Conservation (phyloP, 2,113 vertebrate genomes). For the Rhipidura dahli region DNA sequence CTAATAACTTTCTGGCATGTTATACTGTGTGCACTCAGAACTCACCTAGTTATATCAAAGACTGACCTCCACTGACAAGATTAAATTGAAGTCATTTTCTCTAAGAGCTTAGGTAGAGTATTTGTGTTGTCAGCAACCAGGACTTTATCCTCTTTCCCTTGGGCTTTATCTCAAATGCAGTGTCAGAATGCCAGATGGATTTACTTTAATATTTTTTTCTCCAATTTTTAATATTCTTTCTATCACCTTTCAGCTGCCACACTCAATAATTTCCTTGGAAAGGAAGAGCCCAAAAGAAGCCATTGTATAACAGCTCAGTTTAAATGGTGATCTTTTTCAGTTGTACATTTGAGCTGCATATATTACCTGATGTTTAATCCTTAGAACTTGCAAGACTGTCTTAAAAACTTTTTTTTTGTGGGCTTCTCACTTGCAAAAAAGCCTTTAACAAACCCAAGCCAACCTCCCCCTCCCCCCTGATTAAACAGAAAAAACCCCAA, state of each 20-base stretch:
- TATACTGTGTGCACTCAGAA: background rate
- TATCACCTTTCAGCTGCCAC: constrained; percentile 38
- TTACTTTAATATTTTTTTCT: constrained; percentile 24
- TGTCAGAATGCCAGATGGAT: constrained; percentile 41
- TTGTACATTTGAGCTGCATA: background rate
- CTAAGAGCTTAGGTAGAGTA: background rate
- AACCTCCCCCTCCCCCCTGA: accelerated
- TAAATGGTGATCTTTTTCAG: background rate
- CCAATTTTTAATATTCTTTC: constrained; percentile 53
- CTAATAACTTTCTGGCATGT: background rate
- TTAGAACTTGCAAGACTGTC: background rate
- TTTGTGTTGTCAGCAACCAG: constrained; percentile 57
- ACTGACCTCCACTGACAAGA: constrained; percentile 51
- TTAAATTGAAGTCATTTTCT: constrained; percentile 57
- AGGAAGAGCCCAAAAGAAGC: background rate
- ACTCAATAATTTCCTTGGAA: background rate
- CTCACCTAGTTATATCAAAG: background rate
- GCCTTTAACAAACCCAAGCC: background rate
- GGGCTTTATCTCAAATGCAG: constrained; percentile 39
- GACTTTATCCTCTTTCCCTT: constrained; percentile 38
- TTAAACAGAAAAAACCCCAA: background rate
- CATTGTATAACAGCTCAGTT: background rate
- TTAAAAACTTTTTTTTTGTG: background rate
- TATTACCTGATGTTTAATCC: background rate
- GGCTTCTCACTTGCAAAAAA: background rate